phyloP scores from a whole-genome alignment of 2,888 invertebrate species.

The Muscina levida region DNA sequence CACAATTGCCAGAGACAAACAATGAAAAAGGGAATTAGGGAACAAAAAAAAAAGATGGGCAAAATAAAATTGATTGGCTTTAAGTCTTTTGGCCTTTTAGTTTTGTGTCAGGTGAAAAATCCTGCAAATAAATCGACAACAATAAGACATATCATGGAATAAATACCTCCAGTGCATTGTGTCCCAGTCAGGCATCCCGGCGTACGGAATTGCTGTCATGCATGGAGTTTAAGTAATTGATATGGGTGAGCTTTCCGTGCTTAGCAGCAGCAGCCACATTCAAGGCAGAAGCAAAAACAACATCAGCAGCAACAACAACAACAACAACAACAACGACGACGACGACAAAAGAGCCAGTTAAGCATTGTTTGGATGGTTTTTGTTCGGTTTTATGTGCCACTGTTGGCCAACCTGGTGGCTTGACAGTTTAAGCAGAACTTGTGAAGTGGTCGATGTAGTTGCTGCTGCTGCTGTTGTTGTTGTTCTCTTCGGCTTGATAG shows the following conservation, averaged over 20 bases:
- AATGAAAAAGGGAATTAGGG: neutral
- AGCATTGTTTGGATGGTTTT: slow-evolving; percentile 58
- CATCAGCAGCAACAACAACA: neutral
- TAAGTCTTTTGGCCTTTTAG: slow-evolving; percentile 67
- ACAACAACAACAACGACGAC: neutral
- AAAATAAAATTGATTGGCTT: slow-evolving; percentile 75
- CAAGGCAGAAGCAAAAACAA: neutral
- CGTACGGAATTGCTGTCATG: slow-evolving; percentile 73
- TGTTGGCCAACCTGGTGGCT: slow-evolving; percentile 55
- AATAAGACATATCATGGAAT: slow-evolving; percentile 65
- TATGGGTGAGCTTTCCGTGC: slow-evolving; percentile 72
- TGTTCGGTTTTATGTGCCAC: neutral
- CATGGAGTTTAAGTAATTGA: slow-evolving; percentile 79
- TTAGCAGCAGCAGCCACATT: slow-evolving; percentile 9
- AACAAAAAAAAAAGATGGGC: slow-evolving; percentile 20
- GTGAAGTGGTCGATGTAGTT: slow-evolving; percentile 17
- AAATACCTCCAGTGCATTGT: slow-evolving; percentile 57
- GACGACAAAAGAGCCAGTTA: slow-evolving; percentile 48
- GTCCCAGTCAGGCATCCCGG: slow-evolving; percentile 1
- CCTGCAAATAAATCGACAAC: slow-evolving; percentile 60
- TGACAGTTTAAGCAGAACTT: slow-evolving; percentile 59
- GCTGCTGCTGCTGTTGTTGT: slow-evolving; percentile 8
- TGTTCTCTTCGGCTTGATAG: too few species aligned
- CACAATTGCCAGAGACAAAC: slow-evolving; percentile 14
- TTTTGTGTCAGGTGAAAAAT: slow-evolving; percentile 77